Evolutionary conservation across 2,888 invertebrate species (phyloP).

Genomic region (Sisyra terminalis): DNA sequence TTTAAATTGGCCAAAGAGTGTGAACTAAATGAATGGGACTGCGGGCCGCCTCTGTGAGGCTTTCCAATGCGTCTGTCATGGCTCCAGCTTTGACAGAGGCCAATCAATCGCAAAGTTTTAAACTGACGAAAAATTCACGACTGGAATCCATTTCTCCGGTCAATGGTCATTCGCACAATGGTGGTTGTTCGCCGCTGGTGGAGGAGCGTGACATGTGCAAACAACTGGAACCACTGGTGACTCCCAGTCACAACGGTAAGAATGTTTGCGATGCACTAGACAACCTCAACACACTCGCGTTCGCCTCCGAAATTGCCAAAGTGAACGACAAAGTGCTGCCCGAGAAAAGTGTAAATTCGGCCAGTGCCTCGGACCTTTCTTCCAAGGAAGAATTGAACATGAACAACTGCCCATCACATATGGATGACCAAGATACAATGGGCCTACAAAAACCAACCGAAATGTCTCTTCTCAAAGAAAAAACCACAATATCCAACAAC

Average conservation of each 20-base stretch:
- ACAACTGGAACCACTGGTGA: conserved; percentile 9
- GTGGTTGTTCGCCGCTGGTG: conserved; percentile 10
- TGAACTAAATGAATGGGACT: conserved; percentile 32
- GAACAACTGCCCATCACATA: conserved; percentile 34
- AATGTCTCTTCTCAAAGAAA: conserved; percentile 37
- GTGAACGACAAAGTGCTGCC: conserved; percentile 14
- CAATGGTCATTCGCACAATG: conserved; percentile 10
- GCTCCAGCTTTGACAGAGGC: conserved; percentile 85
- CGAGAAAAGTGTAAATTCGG: conserved; percentile 9
- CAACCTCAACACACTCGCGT: conserved; percentile 19
- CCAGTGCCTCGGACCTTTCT: conserved; percentile 18
- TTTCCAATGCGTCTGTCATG: conserved; percentile 61
- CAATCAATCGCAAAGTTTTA: conserved; percentile 31
- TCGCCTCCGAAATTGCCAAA: conserved; percentile 19
- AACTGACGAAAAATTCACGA: conserved; percentile 17
- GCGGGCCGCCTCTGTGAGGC: conserved; percentile 35
- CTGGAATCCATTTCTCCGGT: conserved; percentile 15
- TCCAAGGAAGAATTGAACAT: conserved; percentile 20
- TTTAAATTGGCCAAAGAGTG: neutral
- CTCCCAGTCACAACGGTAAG: conserved; percentile 11
- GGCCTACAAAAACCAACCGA: conserved; percentile 36
- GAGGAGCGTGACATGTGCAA: conserved; percentile 12
- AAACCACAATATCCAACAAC: conserved; percentile 30
- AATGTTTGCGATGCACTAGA: conserved; percentile 13
- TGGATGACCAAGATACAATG: conserved; percentile 35